Evolutionary conservation across 1,140 invertebrate genomes (phyloP).

Genomic region (Andricus grossulariae): DNA sequence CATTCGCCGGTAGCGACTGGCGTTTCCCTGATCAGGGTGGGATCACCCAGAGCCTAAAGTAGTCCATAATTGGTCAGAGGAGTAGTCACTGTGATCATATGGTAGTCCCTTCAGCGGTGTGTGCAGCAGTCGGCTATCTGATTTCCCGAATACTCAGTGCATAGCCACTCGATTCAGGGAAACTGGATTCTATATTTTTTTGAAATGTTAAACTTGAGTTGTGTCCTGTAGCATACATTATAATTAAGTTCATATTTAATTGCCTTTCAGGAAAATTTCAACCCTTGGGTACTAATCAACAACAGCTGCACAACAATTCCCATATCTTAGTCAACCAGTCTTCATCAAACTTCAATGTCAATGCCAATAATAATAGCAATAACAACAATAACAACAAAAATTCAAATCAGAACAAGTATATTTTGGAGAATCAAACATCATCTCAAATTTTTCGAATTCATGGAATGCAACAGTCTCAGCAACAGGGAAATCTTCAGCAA

Average conservation of each 20-base stretch:
- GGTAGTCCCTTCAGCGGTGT: too few species aligned
- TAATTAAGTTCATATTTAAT: conserved; percentile 3
- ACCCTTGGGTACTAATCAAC: conserved; percentile 62
- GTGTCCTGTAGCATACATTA: neutral
- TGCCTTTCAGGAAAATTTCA: conserved; percentile 68
- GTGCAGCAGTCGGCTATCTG: too few species aligned
- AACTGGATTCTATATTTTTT: too few species aligned
- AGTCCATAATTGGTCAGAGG: too few species aligned
- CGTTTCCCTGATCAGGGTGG: too few species aligned
- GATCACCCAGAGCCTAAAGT: too few species aligned
- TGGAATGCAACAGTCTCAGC: conserved; percentile 40
- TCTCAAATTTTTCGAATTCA: conserved; percentile 64
- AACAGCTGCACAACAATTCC: conserved; percentile 62
- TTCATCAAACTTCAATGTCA: conserved; percentile 50
- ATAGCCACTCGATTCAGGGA: too few species aligned
- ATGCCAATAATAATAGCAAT: conserved; percentile 58
- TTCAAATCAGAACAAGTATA: conserved; percentile 50
- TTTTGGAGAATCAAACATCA: conserved; percentile 60
- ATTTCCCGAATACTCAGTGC: too few species aligned
- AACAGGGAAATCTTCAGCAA: conserved; percentile 58
- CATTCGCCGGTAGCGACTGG: too few species aligned
- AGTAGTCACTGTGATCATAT: too few species aligned
- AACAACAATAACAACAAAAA: conserved; percentile 58
- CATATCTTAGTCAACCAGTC: conserved; percentile 56
- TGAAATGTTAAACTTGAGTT: too few species aligned